phyloP scores from a whole-genome alignment of 1,140 invertebrate genomes.

The Cotesia vestalis region DNA sequence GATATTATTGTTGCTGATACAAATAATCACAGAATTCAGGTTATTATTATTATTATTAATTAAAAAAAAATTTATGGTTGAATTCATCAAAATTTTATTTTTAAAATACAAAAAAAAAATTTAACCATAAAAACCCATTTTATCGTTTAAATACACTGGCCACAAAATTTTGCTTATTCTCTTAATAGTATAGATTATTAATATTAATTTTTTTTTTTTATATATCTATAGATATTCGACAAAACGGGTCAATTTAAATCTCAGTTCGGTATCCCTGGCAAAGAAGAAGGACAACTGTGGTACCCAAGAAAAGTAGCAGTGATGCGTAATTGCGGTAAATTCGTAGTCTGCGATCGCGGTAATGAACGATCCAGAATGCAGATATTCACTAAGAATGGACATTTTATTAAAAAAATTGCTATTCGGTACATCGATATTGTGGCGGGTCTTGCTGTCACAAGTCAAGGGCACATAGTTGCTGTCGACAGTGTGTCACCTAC shows the following conservation, averaged over 20 bases:
- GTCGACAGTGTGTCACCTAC: slow-evolving; percentile 97
- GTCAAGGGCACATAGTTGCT: slow-evolving; percentile 90
- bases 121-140: too few relatives aligned
- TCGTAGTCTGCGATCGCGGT: slow-evolving; percentile 95
- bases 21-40: slow-evolving; percentile 94
- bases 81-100: slow-evolving; percentile 22
- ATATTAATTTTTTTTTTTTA: slow-evolving; percentile 11
- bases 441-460: slow-evolving; percentile 91
- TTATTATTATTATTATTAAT: slow-evolving; percentile 55
- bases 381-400: slow-evolving; percentile 89
- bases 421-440: slow-evolving; percentile 96
- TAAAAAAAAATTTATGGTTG: too few relatives aligned
- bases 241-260: slow-evolving; percentile 89
- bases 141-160: too few relatives aligned
- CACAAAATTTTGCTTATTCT: too few relatives aligned
- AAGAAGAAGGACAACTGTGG: slow-evolving; percentile 96
- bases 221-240: slow-evolving; percentile 78
- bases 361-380: slow-evolving; percentile 97
- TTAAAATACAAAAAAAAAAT: slow-evolving; percentile 10
- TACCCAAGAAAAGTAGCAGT: slow-evolving; percentile 96
- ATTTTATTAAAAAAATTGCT: slow-evolving; percentile 92
- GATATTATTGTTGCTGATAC: slow-evolving; percentile 96
- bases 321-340: slow-evolving; percentile 86
- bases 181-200: too few relatives aligned
- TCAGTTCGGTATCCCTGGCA: slow-evolving; percentile 89